Base-by-base conservation (phyloP, 1,140 invertebrate genomes). In the Zaprionus davidi region DNA sequence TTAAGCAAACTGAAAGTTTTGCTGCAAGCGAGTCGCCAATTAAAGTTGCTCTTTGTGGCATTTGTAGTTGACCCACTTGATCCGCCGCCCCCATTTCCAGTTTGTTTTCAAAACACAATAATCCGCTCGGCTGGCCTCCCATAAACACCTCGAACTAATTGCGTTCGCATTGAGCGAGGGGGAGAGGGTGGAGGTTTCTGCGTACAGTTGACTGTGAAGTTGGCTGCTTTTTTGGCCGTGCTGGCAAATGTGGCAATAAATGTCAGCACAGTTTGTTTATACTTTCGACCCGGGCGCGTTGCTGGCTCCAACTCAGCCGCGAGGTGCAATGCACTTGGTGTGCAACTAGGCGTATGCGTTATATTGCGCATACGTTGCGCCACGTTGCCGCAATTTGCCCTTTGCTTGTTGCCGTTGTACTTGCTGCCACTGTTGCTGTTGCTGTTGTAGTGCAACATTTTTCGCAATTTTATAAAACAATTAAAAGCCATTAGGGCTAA, bases 401-500 rank as follows among this genome's bases (percentile, higher is more conserved):
- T 51, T 41, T 57, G n/a, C 34, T 41, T 51, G 53, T 68, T 65
- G 46, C 46, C 20, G 20, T 22, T 55, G 51, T 49, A 24, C 51
- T n/a, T n/a, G n/a, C n/a, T n/a, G n/a, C n/a, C n/a, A n/a, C n/a
- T n/a, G 38, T 1, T 44, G 41, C 34, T 22, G 17, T 34, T 56
- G 17, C 46, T 41, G n/a, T 58, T 64, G 17, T 24, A 63, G 38
- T 53, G 72, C 46, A 68, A 20, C 44, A 69, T 71, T 86, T 87
- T 87, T 83, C 49, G 80, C 57, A 88, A 87, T 87, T 83, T 88
- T 69, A 88, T 76, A 73, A 67, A 84, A 88, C 84, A 87, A 87
- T 87, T 88, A 88, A 87, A 87, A 84, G 75, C 84, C 85, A 87
- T 87, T 87, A 88, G 81, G 63, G 85, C 68, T 63, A 64, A 87